Percentiles rank a stretch among this genome's conserved stretches.
Conservation (phyloP, 2,113 vertebrate species). For the Opisthocomus hoazin region DNA sequence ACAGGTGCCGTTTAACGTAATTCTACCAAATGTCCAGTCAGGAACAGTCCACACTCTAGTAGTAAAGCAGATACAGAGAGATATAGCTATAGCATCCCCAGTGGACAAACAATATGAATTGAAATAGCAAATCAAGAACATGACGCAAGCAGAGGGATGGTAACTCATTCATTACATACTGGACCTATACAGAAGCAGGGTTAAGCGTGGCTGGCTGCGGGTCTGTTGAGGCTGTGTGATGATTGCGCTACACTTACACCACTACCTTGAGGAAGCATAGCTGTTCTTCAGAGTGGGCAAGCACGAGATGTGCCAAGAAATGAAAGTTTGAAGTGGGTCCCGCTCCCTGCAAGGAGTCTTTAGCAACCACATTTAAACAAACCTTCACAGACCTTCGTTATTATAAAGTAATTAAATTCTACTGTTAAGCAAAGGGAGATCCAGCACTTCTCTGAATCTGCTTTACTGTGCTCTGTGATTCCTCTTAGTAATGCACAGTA, state of each 20-base stretch:
- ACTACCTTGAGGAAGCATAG: not conserved
- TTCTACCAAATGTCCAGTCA: not conserved
- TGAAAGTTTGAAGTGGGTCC: not conserved
- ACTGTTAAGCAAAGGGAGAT: conserved; percentile 4
- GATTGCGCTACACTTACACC: not conserved
- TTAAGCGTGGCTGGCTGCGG: not conserved
- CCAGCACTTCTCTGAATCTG: conserved; percentile 26
- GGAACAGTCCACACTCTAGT: not conserved
- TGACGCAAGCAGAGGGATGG: not conserved
- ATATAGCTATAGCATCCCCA: not conserved
- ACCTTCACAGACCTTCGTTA: not conserved
- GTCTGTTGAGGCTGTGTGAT: not conserved
- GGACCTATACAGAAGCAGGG: not conserved
- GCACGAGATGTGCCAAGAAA: not conserved
- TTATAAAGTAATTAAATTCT: conserved; percentile 40
- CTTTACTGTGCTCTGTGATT: conserved; percentile 26
- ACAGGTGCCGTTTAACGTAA: not conserved
- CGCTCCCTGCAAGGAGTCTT: not conserved
- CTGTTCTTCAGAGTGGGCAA: not conserved
- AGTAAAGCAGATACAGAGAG: not conserved
- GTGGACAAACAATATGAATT: not conserved
- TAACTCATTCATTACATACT: not conserved
- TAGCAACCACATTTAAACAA: not conserved
- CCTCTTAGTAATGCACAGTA: conserved; percentile 34
- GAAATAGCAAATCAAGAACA: not conserved